Evolutionary conservation across 1,140 invertebrate genomes (phyloP).

Genomic region (Chlorops oryzae): DNA sequence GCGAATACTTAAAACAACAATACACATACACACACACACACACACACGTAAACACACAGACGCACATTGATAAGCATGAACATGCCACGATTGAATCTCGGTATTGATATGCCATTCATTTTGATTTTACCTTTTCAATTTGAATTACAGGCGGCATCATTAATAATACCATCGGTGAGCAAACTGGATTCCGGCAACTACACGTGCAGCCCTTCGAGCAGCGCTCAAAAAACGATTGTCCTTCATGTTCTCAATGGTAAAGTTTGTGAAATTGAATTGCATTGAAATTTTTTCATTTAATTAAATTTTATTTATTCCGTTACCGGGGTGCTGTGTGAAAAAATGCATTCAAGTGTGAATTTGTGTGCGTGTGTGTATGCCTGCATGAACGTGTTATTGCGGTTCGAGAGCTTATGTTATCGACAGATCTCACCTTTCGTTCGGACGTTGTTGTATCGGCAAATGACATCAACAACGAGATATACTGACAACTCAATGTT

Average conservation of each 20-base stretch:
- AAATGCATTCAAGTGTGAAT: too few relatives aligned
- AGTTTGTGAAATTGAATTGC: conserved; percentile 22
- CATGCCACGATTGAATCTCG: too few relatives aligned
- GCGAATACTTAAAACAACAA: too few relatives aligned
- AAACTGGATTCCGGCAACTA: conserved; percentile 47
- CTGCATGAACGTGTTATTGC: too few relatives aligned
- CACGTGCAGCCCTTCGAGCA: conserved; percentile 47
- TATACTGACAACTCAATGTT: too few relatives aligned
- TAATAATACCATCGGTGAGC: conserved; percentile 46
- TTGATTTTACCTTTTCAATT: conserved; percentile 14
- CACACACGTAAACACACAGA: not conserved
- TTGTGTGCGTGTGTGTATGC: too few relatives aligned
- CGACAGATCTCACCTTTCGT: too few relatives aligned
- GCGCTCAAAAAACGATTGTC: conserved; percentile 41
- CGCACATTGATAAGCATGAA: not conserved
- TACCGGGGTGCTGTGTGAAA: too few relatives aligned
- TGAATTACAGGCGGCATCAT: conserved; percentile 39
- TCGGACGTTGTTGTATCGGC: too few relatives aligned
- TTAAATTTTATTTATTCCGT: conserved; percentile 43
- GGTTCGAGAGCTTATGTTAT: too few relatives aligned
- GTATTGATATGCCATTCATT: too few relatives aligned
- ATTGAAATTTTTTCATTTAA: conserved; percentile 47
- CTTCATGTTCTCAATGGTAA: conserved; percentile 47
- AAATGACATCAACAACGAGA: too few relatives aligned
- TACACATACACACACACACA: not conserved